Evolutionary conservation across 1,140 invertebrate species (phyloP).

Genomic region (Sarcophaga peregrina): DNA sequence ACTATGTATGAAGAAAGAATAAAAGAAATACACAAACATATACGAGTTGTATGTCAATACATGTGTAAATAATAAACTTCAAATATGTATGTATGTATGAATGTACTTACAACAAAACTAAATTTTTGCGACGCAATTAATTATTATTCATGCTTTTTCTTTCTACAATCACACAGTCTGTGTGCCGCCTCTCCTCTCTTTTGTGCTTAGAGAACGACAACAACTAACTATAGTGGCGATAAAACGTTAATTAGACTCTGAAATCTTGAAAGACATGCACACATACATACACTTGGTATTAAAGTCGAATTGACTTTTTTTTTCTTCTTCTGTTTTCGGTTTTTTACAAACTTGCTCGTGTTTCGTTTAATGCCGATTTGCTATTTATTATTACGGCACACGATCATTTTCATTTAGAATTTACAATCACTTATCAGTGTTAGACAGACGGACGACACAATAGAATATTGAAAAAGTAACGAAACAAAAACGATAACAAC

Average conservation of each 20-base stretch:
- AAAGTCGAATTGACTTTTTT: not conserved
- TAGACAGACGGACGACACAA: constrained; percentile 23
- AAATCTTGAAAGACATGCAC: not conserved
- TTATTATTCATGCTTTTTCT: not conserved
- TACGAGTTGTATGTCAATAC: no score
- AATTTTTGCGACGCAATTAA: constrained; percentile 19
- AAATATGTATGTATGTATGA: not conserved
- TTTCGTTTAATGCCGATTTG: not conserved
- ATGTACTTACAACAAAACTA: constrained; percentile 7
- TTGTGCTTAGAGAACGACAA: no score
- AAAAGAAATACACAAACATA: no score
- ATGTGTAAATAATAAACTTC: not conserved
- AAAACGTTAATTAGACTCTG: not conserved
- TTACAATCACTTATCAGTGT: not conserved
- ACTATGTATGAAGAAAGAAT: no score
- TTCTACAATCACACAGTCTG: not conserved
- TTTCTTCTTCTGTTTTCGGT: no score
- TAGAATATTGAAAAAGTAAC: constrained; percentile 12
- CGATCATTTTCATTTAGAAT: not conserved
- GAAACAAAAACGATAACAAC: no score
- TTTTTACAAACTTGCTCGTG: not conserved
- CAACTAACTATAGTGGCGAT: not conserved
- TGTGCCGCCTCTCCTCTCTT: no score
- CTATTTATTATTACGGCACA: constrained; percentile 3
- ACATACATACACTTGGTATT: not conserved